Evolutionary conservation across 2,797 vertebrate species (phyloP).

Genomic region (Spinibarbus caldwelli): DNA sequence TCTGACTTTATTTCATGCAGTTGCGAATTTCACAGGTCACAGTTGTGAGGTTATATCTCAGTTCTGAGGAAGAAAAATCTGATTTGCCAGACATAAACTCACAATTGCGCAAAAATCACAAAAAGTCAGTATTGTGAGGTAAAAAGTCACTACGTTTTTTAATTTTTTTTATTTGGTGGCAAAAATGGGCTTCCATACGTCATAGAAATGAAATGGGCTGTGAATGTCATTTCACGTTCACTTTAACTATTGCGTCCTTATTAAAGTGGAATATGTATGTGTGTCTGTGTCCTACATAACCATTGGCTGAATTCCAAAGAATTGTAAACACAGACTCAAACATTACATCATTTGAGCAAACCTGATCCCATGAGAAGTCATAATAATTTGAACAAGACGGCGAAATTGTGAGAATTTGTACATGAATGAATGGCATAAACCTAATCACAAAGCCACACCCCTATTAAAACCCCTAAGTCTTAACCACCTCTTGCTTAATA

Average conservation of each 20-base stretch:
- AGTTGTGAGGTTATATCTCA: not conserved
- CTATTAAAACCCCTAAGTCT: not conserved
- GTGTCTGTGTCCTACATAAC: not conserved
- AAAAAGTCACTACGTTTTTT: not conserved
- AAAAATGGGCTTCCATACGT: not conserved
- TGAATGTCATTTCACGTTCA: not conserved
- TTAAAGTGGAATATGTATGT: not conserved
- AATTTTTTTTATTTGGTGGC: too few species aligned
- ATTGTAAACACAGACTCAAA: not conserved
- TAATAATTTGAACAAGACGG: not conserved
- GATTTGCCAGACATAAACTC: not conserved
- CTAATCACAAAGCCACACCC: not conserved
- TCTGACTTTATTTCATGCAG: not conserved
- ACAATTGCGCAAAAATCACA: too few species aligned
- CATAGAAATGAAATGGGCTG: not conserved
- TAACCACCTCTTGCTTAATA: not conserved
- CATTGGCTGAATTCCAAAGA: not conserved
- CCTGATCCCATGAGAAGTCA: not conserved
- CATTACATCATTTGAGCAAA: not conserved
- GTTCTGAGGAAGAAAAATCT: not conserved
- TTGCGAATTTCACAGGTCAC: not conserved
- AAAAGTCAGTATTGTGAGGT: too few species aligned
- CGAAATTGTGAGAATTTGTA: not conserved
- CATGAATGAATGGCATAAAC: not conserved
- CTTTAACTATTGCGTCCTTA: not conserved